phyloP scores from a whole-genome alignment of 2,797 vertebrate species.

The Cossypha heuglini region DNA sequence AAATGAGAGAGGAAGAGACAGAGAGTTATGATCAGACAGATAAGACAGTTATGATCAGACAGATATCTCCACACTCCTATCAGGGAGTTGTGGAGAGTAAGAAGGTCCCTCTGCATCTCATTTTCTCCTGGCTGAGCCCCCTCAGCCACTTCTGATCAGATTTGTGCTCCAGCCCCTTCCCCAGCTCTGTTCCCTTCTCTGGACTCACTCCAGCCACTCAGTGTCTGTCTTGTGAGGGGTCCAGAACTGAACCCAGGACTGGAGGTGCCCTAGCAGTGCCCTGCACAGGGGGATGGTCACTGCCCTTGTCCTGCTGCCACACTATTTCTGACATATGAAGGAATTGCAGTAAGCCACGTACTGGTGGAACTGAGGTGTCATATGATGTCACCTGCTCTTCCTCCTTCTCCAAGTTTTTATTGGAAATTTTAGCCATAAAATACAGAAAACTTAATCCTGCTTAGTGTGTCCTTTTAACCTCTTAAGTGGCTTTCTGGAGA shows the following conservation, averaged over 20 bases:
- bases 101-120: not conserved
- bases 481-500: not conserved
- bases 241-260: not conserved
- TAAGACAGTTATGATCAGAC: not conserved
- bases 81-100: not conserved
- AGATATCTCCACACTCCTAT: not conserved
- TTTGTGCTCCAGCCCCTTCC: not conserved
- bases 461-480: not conserved
- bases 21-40: not conserved
- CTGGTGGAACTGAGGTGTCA: not conserved
- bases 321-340: not conserved
- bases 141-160: not conserved
- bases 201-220: not conserved
- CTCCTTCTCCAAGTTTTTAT: not conserved
- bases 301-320: not conserved
- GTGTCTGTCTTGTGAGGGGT: rapidly evolving
- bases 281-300: not conserved
- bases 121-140: not conserved
- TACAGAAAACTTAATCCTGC: not conserved
- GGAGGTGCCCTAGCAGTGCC: not conserved
- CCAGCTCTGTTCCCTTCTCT: not conserved
- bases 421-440: not conserved
- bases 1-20: not conserved
- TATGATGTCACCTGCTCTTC: not conserved
- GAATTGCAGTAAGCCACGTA: not conserved